These are phyloP conservation scores for Dynastes hyllus DNA, from an alignment of 2,888 invertebrate genomes.

Conservation along the genomic window DNA sequence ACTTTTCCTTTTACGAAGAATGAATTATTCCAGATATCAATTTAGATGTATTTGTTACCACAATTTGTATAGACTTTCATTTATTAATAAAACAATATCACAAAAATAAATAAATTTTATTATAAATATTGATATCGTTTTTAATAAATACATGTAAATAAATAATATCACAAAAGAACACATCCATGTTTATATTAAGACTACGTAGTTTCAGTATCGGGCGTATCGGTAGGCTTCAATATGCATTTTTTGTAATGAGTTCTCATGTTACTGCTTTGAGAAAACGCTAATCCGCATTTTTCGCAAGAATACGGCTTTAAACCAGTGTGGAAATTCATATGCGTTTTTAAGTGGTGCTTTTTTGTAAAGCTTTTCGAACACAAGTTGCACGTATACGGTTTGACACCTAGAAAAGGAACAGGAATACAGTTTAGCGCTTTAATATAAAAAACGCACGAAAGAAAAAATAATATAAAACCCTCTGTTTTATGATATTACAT, in stretches of 20 bases:
- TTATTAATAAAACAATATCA: neutral
- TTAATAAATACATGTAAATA: conserved; percentile 20
- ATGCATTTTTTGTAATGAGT: conserved; percentile 88
- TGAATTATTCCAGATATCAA: too few species aligned
- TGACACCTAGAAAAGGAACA: conserved; percentile 76
- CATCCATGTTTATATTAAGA: neutral
- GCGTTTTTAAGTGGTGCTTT: conserved; percentile 89
- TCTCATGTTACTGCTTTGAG: conserved; percentile 90
- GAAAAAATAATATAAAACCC: too few species aligned
- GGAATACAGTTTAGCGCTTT: conserved; percentile 31
- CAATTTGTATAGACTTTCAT: neutral
- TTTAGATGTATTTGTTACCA: too few species aligned
- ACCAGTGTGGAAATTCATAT: conserved; percentile 89
- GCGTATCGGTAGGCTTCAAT: conserved; percentile 57
- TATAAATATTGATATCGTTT: conserved; percentile 13
- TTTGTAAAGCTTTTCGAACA: conserved; percentile 89
- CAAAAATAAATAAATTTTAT: conserved; percentile 34
- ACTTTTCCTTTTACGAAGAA: too few species aligned
- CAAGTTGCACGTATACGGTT: conserved; percentile 80
- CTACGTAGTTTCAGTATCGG: conserved; percentile 45
- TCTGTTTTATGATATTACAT: conserved; percentile 21
- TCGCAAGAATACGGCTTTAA: conserved; percentile 86
- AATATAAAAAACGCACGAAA: too few species aligned
- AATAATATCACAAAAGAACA: conserved; percentile 38
- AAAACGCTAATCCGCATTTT: conserved; percentile 84